Base-by-base conservation (phyloP, 2,797 vertebrate genomes). In the Dipus sagitta region DNA sequence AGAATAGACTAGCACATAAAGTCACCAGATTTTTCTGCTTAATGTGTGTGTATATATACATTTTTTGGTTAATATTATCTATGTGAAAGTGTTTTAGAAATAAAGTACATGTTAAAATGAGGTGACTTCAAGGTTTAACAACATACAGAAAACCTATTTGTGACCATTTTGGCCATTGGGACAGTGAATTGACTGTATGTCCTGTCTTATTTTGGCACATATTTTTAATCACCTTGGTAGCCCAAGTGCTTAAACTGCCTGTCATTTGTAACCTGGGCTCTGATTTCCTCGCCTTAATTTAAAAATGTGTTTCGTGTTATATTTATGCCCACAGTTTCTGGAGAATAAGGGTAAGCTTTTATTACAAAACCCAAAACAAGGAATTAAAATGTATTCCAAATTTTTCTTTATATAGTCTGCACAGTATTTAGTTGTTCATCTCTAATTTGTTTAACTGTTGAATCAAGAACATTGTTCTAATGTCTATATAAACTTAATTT, bases 301-400 rank as follows among this genome's bases (percentile, higher is more conserved):
- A 54, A 88, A 84, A 85, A 82, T 77, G 14, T 1, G 75, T 12
- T 86, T 72, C 42, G 32, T n/a, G 5, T 34, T 92, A 1, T 62
- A 52, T 77, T 26, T 90, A 28, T 71, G 12, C 12, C 18, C 72
- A 20, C 26, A 80, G 1, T 54, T 38, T 76, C 26, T 84, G 86
- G 24, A 67, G 88, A 92, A 81, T 76, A 92, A 71, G 47, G 21
- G 85, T 10, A 68, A 70, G 26, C 9, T 91, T 89, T 82, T 28
- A 83, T 32, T 80, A 9, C 88, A 93, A 93, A 95, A 94, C 75
- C 38, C 58, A 47, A 91, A 88, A 62, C 58, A 38, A 79, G 21
- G 80, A 84, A 26, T 67, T 65, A 86, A 70, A 83, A 83, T 54
- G 13, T 0, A 8, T 42, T 93, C 77, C 12, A 42, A 52, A 18